phyloP scores from a whole-genome alignment of 2,113 vertebrate species.

The Chaetodon auriga region DNA sequence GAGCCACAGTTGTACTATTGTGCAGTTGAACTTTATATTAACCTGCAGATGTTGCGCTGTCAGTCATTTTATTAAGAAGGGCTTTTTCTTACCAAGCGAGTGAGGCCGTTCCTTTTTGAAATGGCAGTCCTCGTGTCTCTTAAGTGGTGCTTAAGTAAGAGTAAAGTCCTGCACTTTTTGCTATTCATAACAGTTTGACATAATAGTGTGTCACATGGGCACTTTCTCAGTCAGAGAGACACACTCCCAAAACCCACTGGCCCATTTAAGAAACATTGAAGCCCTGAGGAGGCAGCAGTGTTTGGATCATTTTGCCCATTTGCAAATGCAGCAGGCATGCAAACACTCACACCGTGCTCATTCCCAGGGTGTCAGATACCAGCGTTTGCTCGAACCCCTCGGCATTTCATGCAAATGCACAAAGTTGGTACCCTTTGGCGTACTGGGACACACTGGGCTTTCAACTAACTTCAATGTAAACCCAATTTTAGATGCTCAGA shows the following conservation, averaged over 20 bases:
- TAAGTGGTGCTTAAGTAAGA: neutral
- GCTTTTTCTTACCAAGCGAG: neutral
- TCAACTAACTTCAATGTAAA: no score
- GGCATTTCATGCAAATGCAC: no score
- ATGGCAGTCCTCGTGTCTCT: neutral
- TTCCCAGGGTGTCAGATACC: neutral
- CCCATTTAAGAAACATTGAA: constrained; percentile 1
- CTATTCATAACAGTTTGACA: constrained; percentile 1
- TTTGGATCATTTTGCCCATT: constrained; percentile 12
- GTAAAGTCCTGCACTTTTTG: neutral
- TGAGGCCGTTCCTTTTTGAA: neutral
- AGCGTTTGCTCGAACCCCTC: no score
- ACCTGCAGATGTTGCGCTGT: neutral
- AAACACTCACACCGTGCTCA: constrained; percentile 8
- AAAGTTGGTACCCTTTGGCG: no score
- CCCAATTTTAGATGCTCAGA: no score
- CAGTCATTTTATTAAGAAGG: neutral
- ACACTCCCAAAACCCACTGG: constrained; percentile 9
- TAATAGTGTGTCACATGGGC: neutral
- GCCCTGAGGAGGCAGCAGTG: neutral
- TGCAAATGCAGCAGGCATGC: constrained; percentile 6
- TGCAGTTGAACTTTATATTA: neutral
- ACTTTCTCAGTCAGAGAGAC: neutral
- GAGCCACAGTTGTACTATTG: neutral
- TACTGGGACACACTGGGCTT: no score